Percentiles rank a stretch among this genome's conserved stretches.
These are phyloP conservation scores for Eledone cirrhosa DNA, from an alignment of 2,888 invertebrate genomes.

Conservation along the genomic window DNA sequence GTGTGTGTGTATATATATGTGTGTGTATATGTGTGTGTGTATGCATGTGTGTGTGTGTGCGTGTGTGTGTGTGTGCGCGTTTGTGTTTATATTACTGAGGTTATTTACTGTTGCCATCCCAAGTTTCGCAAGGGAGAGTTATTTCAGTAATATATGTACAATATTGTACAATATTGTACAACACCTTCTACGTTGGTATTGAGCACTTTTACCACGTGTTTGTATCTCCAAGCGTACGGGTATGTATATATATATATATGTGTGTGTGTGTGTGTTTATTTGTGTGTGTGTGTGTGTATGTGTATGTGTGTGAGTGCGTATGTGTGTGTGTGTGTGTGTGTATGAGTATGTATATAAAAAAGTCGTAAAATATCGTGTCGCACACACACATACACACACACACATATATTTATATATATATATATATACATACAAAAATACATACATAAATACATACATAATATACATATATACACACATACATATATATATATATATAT, in stretches of 20 bases:
- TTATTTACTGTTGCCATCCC: too few relatives aligned
- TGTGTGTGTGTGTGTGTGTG: background rate
- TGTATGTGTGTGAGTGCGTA: background rate
- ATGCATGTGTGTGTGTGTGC: too few relatives aligned
- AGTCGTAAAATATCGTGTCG: background rate
- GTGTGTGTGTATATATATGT: too few relatives aligned
- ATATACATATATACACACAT: background rate
- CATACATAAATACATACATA: background rate
- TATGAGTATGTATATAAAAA: background rate
- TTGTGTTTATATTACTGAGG: too few relatives aligned
- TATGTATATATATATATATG: background rate
- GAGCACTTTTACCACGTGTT: too few relatives aligned
- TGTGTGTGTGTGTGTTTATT: background rate
- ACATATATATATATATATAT: background rate
- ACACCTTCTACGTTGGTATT: too few relatives aligned
- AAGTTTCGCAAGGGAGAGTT: too few relatives aligned
- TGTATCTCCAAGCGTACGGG: too few relatives aligned
- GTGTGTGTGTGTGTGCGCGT: too few relatives aligned
- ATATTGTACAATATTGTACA: too few relatives aligned
- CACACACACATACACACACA: background rate
- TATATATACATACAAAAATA: background rate
- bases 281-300: background rate
- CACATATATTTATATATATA: background rate
- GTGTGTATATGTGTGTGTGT: too few relatives aligned
- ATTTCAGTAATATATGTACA: too few relatives aligned